Percentiles rank a stretch among this genome's conserved stretches.
Evolutionary conservation across 2,888 invertebrate species (phyloP).

Genomic region (Seladonia tumulorum): DNA sequence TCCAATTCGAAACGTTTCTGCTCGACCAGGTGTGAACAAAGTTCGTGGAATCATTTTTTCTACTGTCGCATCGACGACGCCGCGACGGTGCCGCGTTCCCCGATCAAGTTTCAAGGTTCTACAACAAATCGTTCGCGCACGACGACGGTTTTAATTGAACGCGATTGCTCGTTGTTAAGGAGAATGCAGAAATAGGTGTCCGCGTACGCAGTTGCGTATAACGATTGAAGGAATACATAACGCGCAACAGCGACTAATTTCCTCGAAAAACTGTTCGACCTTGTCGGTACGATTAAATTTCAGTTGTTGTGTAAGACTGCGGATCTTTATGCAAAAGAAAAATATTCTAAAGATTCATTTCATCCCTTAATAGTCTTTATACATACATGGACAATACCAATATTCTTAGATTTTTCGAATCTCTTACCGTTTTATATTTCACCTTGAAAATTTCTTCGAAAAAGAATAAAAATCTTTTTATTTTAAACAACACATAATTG

Average conservation of each 20-base stretch:
- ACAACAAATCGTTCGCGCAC: neutral
- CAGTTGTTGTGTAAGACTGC: no score
- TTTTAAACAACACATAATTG: no score
- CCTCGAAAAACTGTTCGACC: neutral
- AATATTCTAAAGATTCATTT: no score
- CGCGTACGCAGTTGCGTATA: no score
- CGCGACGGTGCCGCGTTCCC: neutral
- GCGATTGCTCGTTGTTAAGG: neutral
- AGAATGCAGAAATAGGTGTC: neutral
- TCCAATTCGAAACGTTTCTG: neutral
- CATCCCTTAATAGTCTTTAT: no score
- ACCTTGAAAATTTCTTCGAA: no score
- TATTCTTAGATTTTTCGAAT: no score
- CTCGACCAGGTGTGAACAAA: neutral
- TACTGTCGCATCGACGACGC: neutral
- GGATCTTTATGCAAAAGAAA: no score
- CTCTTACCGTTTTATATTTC: no score
- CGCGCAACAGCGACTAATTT: neutral
- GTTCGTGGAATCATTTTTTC: neutral
- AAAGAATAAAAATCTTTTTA: no score
- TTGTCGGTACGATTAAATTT: neutral
- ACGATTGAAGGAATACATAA: neutral
- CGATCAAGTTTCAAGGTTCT: neutral
- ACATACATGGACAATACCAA: no score
- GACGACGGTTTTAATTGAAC: neutral